These are phyloP conservation scores for Dipodomys spectabilis DNA, from an alignment of 2,113 vertebrate species.

Conservation along the genomic window DNA sequence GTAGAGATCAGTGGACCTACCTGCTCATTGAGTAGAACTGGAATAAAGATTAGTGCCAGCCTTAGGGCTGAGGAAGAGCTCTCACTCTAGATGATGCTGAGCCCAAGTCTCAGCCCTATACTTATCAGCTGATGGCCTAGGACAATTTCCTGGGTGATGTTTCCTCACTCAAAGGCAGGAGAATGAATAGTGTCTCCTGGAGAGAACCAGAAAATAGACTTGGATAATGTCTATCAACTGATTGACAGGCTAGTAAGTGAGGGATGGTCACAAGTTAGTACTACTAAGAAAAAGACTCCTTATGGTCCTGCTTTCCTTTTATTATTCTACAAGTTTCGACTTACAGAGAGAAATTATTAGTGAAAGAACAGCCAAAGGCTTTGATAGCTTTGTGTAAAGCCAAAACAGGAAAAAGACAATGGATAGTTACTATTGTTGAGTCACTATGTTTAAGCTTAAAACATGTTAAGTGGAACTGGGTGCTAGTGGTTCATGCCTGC, in stretches of 20 bases:
- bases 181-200: background rate
- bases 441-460: background rate
- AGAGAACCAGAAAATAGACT: background rate
- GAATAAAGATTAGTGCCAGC: background rate
- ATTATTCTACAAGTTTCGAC: background rate
- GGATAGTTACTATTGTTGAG: background rate
- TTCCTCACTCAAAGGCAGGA: background rate
- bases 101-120: background rate
- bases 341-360: background rate
- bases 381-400: background rate
- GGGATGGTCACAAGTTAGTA: no score
- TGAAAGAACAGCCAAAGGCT: background rate
- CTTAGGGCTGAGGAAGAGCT: rapidly evolving
- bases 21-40: background rate
- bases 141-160: background rate
- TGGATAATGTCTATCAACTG: background rate
- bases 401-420: background rate
- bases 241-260: rapidly evolving
- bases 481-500: no score
- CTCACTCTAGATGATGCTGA: background rate
- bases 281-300: background rate
- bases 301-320: background rate
- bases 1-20: rapidly evolving
- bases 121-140: background rate
- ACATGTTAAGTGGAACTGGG: background rate